phyloP scores from a whole-genome alignment of 2,113 vertebrate species.

The Dromiciops gliroides region DNA sequence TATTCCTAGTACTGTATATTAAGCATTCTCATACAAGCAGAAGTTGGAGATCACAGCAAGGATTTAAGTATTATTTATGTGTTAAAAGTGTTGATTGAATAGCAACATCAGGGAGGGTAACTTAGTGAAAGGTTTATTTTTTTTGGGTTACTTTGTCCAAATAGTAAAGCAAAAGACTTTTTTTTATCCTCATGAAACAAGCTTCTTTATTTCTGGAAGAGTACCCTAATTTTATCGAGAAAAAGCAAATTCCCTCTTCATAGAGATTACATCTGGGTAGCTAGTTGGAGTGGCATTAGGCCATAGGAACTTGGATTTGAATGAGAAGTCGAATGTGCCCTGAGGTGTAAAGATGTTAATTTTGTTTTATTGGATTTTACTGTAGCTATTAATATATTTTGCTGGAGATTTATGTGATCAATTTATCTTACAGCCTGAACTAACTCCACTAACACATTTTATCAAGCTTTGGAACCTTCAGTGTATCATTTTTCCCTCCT shows the following conservation, averaged over 20 bases:
- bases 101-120: background rate
- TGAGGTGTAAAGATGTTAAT: slow-evolving; percentile 65
- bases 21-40: slow-evolving; percentile 18
- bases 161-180: slow-evolving; percentile 1
- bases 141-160: slow-evolving; percentile 2
- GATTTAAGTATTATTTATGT: slow-evolving; percentile 14
- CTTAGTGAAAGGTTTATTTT: background rate
- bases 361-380: slow-evolving; percentile 75
- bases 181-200: background rate
- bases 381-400: slow-evolving; percentile 76
- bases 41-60: background rate
- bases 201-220: slow-evolving; percentile 11
- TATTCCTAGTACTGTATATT: background rate
- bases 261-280: slow-evolving; percentile 2
- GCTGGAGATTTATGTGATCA: slow-evolving; percentile 74
- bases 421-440: slow-evolving; percentile 64
- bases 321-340: slow-evolving; percentile 53
- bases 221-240: background rate
- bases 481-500: slow-evolving; percentile 53
- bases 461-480: slow-evolving; percentile 62
- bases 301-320: slow-evolving; percentile 28
- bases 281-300: background rate
- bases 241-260: slow-evolving; percentile 37
- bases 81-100: slow-evolving; percentile 6
- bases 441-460: slow-evolving; percentile 66